Percentiles rank a stretch among this genome's conserved stretches.
Evolutionary conservation across 2,113 vertebrate genomes (phyloP).

Genomic region (Arvicanthis niloticus): DNA sequence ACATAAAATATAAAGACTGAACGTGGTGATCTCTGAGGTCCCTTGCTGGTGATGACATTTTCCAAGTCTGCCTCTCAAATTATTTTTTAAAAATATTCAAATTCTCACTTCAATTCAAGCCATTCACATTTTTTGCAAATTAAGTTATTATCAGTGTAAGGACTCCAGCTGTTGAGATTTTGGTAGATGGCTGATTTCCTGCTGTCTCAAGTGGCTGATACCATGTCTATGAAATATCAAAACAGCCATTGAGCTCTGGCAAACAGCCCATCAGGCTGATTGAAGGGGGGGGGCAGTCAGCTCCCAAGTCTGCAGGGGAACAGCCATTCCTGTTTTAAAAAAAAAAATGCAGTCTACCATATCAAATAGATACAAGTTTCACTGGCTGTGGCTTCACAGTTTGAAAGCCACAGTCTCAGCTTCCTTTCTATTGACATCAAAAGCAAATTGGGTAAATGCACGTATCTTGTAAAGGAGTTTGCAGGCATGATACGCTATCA

Average conservation of each 20-base stretch:
- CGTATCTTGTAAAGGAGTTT: background rate
- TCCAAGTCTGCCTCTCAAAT: background rate
- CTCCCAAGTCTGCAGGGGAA: background rate
- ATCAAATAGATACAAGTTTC: conserved; percentile 28
- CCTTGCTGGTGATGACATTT: background rate
- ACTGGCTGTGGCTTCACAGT: background rate
- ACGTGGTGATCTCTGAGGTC: background rate
- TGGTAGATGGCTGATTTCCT: conserved; percentile 17
- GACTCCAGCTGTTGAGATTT: conserved; percentile 23
- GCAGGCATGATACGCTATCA: background rate
- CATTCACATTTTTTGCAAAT: conserved; percentile 53
- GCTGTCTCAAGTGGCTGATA: conserved; percentile 38
- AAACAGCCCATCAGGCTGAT: conserved; percentile 3
- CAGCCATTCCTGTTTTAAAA: background rate
- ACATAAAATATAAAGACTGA: background rate
- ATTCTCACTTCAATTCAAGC: conserved; percentile 41
- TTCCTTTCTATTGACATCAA: background rate
- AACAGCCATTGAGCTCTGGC: conserved; percentile 17
- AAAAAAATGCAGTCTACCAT: conserved; percentile 3
- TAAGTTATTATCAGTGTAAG: conserved; percentile 34
- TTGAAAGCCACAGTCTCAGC: background rate
- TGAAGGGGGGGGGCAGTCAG: background rate
- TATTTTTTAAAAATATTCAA: background rate
- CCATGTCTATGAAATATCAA: conserved; percentile 16
- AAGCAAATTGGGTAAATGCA: conserved; percentile 14